A percentile compares a stretch with the other conserved stretches of the same genome.
Conservation (phyloP, 2,797 vertebrate genomes). For the Phalloptychus januarius region DNA sequence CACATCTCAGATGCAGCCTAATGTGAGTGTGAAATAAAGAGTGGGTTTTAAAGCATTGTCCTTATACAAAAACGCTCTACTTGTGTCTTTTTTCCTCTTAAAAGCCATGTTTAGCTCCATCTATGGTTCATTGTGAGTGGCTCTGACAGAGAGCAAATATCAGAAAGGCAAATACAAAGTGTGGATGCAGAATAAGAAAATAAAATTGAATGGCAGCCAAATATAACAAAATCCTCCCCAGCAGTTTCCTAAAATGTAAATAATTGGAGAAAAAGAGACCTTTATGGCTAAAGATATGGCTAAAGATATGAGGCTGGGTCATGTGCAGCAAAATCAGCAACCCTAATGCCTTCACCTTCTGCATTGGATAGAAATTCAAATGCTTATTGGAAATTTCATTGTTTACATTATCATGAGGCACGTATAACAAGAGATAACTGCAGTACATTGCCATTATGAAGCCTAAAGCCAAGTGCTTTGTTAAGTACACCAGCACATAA, state of each 20-base stretch:
- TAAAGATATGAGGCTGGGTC: slow-evolving; percentile 37
- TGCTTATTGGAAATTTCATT: slow-evolving; percentile 19
- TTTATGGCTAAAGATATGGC: slow-evolving; percentile 34
- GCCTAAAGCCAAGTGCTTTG: slow-evolving; percentile 45
- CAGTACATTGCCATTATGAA: slow-evolving; percentile 17
- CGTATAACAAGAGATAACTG: slow-evolving; percentile 22
- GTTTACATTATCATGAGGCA: slow-evolving; percentile 27
- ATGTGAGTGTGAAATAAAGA: slow-evolving; percentile 6
- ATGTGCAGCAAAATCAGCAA: slow-evolving; percentile 32
- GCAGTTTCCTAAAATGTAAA: slow-evolving; percentile 49
- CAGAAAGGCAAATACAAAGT: slow-evolving; percentile 34
- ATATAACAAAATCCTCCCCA: slow-evolving; percentile 21
- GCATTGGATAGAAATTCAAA: slow-evolving; percentile 25
- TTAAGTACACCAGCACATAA: slow-evolving; percentile 44
- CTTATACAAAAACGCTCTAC: not conserved
- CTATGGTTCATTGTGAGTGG: not conserved
- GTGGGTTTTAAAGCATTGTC: slow-evolving; percentile 5
- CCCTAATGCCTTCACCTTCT: not conserved
- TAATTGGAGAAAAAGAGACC: slow-evolving; percentile 43
- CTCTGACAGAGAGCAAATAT: slow-evolving; percentile 33
- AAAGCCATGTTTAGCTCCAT: not conserved
- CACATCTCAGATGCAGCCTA: slow-evolving; percentile 5
- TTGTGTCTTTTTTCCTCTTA: not conserved
- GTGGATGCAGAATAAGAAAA: slow-evolving; percentile 12
- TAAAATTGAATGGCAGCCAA: slow-evolving; percentile 52